Conservation (phyloP, 2,113 vertebrate genomes). For the Cepphus grylle region DNA sequence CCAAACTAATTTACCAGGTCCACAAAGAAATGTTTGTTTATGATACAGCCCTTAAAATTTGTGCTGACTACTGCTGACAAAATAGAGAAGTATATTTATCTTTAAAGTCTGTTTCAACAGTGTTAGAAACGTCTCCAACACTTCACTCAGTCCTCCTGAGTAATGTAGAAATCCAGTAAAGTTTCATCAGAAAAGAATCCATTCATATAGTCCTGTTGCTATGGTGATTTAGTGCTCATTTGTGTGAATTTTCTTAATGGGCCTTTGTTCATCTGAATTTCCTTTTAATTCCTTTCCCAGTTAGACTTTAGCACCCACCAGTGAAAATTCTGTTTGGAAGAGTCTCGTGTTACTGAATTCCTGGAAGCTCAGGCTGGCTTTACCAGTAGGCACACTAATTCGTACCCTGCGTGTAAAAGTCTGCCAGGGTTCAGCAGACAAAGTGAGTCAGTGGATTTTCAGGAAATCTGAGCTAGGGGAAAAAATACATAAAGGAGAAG, state of each 20-base stretch:
- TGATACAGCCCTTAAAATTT: not conserved
- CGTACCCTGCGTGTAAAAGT: not conserved
- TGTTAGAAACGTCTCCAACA: not conserved
- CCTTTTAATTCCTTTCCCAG: constrained; percentile 15
- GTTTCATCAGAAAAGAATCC: constrained; percentile 38
- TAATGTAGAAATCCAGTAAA: not conserved
- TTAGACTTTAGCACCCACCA: not conserved
- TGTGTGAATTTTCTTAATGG: constrained; percentile 48
- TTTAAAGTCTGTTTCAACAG: not conserved
- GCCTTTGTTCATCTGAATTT: constrained; percentile 52
- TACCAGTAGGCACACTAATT: not conserved
- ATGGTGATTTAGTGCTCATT: constrained; percentile 41
- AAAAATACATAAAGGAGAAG: not conserved
- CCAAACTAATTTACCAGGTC: not conserved
- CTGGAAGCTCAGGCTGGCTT: constrained; percentile 33
- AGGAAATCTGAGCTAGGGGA: not conserved
- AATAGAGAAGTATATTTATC: not conserved
- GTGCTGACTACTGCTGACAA: not conserved
- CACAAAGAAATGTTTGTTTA: not conserved
- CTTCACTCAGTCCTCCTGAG: not conserved
- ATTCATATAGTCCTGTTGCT: constrained; percentile 20
- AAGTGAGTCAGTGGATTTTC: not conserved
- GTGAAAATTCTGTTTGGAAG: constrained; percentile 17
- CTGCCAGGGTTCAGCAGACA: not conserved
- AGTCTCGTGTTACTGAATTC: not conserved